Base-by-base conservation (phyloP, 2,797 vertebrate genomes). In the Neopelma chrysocephalum region DNA sequence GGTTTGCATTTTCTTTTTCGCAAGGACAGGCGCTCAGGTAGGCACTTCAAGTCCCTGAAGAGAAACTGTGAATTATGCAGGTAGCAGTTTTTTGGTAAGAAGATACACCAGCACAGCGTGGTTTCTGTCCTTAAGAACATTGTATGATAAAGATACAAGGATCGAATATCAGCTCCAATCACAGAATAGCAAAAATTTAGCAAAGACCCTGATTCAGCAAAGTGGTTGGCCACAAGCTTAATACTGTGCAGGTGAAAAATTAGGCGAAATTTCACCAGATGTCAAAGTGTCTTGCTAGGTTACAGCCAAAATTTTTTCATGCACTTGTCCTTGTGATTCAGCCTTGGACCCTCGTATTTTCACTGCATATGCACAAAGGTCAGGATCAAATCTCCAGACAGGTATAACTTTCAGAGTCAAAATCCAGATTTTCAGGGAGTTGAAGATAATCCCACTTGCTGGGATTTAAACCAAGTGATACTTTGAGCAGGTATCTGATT, bases 81-180 rank as follows among this genome's bases (percentile, higher is more conserved):
- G 22, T 22, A 77, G n/a, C 15, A 76, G 25, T 8, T 34, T 18
- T 79, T 66, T 77, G 43, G 19, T 31, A 45, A 27, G 58, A 70
- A 40, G 25, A 62, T 51, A 68, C 3, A 69, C 8, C 36, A 77
- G n/a, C 47, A 45, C 13, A 38, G 31, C 0, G 0, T 23, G 4
- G 7, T 40, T 87, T 87, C 36, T 62, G 56, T 51, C 64, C n/a
- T 90, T 70, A 77, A 61, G 38, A 91, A 42, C 10, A 42, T 11
- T 45, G 7, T 16, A n/a, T 29, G 16, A 26, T 57, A 64, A 82
- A 77, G 36, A 70, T 22, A 80, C 5, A 27, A 76, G 15, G 29
- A 84, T 54, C 11, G 76, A 84, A 89, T 45, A 31, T 12, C 60
- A 62, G 25, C 18, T 65, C 50, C 45, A 38, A 51, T 56, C 76